phyloP scores from a whole-genome alignment of 2,888 invertebrate species.

The Calliopum simillimum region DNA sequence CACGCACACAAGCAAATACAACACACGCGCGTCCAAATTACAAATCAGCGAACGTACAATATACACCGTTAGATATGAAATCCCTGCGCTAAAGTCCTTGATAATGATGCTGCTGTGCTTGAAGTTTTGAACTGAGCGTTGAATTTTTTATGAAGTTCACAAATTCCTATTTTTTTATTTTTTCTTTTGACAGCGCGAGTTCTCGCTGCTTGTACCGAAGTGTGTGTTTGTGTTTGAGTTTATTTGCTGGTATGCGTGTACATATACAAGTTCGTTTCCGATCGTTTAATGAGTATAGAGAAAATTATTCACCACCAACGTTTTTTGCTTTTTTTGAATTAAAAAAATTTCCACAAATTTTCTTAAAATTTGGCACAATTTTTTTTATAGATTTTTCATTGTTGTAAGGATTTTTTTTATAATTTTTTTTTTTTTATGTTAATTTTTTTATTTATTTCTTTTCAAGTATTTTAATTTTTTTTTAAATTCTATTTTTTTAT shows the following conservation, averaged over 20 bases:
- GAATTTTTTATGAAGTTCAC: no score
- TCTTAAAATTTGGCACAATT: constrained; percentile 11
- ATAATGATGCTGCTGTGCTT: no score
- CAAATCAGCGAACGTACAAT: no score
- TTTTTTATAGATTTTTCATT: constrained; percentile 15
- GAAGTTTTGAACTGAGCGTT: no score
- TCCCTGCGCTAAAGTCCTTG: no score
- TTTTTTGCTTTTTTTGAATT: background rate
- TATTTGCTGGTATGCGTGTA: constrained; percentile 10
- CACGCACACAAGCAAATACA: no score
- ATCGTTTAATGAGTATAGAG: constrained; percentile 42
- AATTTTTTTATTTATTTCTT: constrained; percentile 26
- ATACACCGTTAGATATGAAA: no score
- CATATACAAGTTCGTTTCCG: constrained; percentile 36
- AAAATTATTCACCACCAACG: constrained; percentile 7
- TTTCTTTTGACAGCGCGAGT: no score
- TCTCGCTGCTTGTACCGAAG: no score
- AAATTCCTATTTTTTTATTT: no score
- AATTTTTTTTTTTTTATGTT: constrained; percentile 18
- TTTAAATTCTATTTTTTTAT: constrained; percentile 32
- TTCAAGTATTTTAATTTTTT: constrained; percentile 21
- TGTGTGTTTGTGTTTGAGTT: constrained; percentile 8
- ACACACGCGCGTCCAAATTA: no score
- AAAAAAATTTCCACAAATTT: constrained; percentile 17
- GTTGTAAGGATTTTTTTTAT: constrained; percentile 16